Percentiles rank a stretch among this genome's conserved stretches.
Evolutionary conservation across 2,113 vertebrate genomes (phyloP).

Genomic region (Pseudorasbora parva): DNA sequence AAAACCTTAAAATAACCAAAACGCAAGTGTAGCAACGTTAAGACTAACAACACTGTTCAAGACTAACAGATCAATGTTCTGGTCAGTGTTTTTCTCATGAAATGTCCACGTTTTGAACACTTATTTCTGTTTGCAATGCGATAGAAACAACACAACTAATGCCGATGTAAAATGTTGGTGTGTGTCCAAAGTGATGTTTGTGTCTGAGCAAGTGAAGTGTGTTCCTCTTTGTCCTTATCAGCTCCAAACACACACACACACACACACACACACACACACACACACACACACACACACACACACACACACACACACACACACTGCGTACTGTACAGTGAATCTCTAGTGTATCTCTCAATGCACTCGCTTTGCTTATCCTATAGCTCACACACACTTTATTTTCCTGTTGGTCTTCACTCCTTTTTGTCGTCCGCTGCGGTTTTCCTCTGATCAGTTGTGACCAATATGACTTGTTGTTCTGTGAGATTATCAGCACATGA

Average conservation of each 20-base stretch:
- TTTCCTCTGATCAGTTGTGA: neutral
- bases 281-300: slow-evolving; percentile 19
- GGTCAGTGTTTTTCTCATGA: too few relatives aligned
- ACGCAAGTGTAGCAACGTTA: too few relatives aligned
- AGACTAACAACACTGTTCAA: too few relatives aligned
- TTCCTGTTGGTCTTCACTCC: neutral
- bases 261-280: slow-evolving; percentile 18
- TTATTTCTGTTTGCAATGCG: too few relatives aligned
- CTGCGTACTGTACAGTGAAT: neutral
- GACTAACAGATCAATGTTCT: too few relatives aligned
- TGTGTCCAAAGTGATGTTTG: neutral
- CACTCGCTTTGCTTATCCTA: neutral
- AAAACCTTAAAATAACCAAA: too few relatives aligned
- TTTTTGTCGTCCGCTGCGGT: neutral
- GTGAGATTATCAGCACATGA: neutral
- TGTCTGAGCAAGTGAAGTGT: slow-evolving; percentile 11
- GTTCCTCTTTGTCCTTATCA: slow-evolving; percentile 21
- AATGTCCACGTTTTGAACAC: too few relatives aligned
- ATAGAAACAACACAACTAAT: neutral
- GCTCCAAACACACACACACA: slow-evolving; percentile 16
- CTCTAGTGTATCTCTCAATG: neutral
- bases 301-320: slow-evolving; percentile 16
- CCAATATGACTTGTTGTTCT: neutral
- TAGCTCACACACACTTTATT: neutral
- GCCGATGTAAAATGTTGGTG: neutral